Conservation (phyloP, 2,888 invertebrate genomes). For the Sinohyriopsis cumingii region DNA sequence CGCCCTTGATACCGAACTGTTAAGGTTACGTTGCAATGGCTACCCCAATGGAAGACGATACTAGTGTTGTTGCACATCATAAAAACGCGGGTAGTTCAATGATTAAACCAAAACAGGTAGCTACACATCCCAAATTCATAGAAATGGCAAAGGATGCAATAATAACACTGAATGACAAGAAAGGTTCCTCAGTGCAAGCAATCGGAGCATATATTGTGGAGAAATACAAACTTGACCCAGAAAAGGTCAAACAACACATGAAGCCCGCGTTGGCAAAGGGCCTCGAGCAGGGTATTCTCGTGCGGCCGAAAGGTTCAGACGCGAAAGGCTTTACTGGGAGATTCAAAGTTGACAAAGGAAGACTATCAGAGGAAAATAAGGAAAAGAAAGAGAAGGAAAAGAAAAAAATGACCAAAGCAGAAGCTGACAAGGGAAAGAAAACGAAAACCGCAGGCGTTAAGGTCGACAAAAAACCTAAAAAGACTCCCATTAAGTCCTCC, state of each 20-base stretch:
- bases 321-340: constrained; percentile 39
- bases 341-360: constrained; percentile 37
- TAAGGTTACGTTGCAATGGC: too few relatives aligned
- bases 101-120: constrained; percentile 26
- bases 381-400: constrained; percentile 24
- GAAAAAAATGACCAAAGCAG: constrained; percentile 20
- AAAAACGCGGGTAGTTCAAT: constrained; percentile 8
- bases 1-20: too few relatives aligned
- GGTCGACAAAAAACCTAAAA: background rate
- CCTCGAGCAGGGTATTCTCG: constrained; percentile 37
- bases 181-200: constrained; percentile 47
- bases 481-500: background rate
- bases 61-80: too few relatives aligned
- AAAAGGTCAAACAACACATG: constrained; percentile 31
- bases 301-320: constrained; percentile 45
- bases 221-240: constrained; percentile 43
- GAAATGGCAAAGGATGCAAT: constrained; percentile 48
- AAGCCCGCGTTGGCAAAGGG: constrained; percentile 49
- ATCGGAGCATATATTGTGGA: constrained; percentile 50
- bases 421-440: constrained; percentile 17
- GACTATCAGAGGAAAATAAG: constrained; percentile 21
- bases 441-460: constrained; percentile 1
- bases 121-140: constrained; percentile 37
- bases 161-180: constrained; percentile 30
- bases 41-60: too few relatives aligned